Evolutionary conservation across 2,888 invertebrate species (phyloP).

Genomic region (Antitype chi): DNA sequence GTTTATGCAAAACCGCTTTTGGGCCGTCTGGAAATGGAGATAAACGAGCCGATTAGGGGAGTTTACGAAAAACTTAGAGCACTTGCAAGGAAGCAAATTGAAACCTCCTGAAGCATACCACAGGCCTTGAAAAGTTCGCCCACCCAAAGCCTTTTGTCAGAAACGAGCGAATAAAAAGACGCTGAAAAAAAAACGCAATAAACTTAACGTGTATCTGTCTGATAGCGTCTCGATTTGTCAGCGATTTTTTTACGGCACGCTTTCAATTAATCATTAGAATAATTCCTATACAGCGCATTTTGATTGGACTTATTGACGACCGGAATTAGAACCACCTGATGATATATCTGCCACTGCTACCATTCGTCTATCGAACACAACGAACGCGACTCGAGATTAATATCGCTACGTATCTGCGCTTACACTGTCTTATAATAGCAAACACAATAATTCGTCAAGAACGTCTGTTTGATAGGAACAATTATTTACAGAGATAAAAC

Average conservation of each 20-base stretch:
- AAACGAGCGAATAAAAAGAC: slow-evolving; percentile 74
- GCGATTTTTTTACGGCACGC: slow-evolving; percentile 79
- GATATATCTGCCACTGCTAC: slow-evolving; percentile 71
- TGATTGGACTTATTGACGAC: slow-evolving; percentile 79
- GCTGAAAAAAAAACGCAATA: slow-evolving; percentile 78
- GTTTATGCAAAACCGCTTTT: slow-evolving; percentile 71
- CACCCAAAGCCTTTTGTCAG: slow-evolving; percentile 83
- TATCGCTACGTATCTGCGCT: slow-evolving; percentile 58
- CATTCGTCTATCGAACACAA: slow-evolving; percentile 65
- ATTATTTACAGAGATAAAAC: slow-evolving; percentile 81
- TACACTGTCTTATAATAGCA: slow-evolving; percentile 54
- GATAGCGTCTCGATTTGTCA: slow-evolving; percentile 85
- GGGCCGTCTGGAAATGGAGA: slow-evolving; percentile 59
- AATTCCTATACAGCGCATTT: slow-evolving; percentile 73
- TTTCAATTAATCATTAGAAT: slow-evolving; percentile 84
- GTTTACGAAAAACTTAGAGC: slow-evolving; percentile 59
- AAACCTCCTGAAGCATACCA: slow-evolving; percentile 84
- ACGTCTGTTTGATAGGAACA: slow-evolving; percentile 72
- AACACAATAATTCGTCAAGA: slow-evolving; percentile 68
- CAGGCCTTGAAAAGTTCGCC: slow-evolving; percentile 87
- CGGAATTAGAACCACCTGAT: slow-evolving; percentile 74
- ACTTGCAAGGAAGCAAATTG: slow-evolving; percentile 67
- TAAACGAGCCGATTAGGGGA: slow-evolving; percentile 61
- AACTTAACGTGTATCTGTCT: slow-evolving; percentile 75
- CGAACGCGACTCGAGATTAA: slow-evolving; percentile 60